These are phyloP conservation scores for Cyphomyrmex costatus DNA, from an alignment of 1,140 invertebrate species.

Conservation along the genomic window DNA sequence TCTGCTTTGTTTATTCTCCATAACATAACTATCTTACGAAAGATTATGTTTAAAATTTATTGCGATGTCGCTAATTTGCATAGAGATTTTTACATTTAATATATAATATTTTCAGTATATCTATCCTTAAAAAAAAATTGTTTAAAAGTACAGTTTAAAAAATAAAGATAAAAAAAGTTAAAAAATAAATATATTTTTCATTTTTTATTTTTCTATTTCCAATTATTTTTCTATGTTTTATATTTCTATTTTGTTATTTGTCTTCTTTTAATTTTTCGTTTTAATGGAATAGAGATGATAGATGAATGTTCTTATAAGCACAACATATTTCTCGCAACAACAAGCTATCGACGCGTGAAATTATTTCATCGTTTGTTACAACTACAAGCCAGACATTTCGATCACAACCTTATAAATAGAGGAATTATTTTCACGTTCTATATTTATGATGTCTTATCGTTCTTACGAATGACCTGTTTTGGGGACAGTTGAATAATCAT, in stretches of 20 bases:
- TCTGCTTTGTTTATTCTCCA: neutral
- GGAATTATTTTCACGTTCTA: slow-evolving; percentile 73
- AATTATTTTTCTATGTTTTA: neutral
- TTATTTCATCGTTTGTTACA: slow-evolving; percentile 21
- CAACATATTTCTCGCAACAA: neutral
- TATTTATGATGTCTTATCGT: slow-evolving; percentile 26
- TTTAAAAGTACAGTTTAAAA: neutral
- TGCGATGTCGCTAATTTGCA: neutral
- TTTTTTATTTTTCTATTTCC: neutral
- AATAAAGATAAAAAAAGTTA: neutral
- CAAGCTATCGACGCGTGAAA: slow-evolving; percentile 1
- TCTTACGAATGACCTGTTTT: slow-evolving; percentile 71
- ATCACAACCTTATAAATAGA: slow-evolving; percentile 18
- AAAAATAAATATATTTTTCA: neutral
- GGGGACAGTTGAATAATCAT: slow-evolving; percentile 58
- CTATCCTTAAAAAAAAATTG: neutral
- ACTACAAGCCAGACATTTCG: slow-evolving; percentile 17
- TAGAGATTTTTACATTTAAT: neutral
- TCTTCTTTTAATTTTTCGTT: neutral
- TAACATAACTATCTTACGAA: neutral
- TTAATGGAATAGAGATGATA: neutral
- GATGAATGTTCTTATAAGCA: neutral
- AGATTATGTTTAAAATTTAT: neutral
- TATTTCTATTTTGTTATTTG: neutral
- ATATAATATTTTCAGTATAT: neutral